These are phyloP conservation scores for Graptemys geographica DNA, from an alignment of 2,797 vertebrate genomes.

Conservation along the genomic window DNA sequence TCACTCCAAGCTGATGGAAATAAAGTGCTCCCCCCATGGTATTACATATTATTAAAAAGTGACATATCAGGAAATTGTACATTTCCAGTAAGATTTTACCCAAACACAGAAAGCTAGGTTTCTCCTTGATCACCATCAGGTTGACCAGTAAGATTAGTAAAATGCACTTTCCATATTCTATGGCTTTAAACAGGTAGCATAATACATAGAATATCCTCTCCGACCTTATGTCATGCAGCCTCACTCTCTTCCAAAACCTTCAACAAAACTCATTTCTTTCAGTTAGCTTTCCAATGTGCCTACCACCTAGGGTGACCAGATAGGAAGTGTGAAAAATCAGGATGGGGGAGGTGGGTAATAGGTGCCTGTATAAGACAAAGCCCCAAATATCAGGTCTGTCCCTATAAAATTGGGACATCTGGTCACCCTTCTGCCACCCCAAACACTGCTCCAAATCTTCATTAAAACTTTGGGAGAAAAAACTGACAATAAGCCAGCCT, in stretches of 20 bases:
- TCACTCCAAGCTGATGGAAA: not conserved
- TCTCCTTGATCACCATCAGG: not conserved
- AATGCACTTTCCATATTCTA: not conserved
- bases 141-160: not conserved
- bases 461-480: not conserved
- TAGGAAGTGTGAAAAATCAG: not conserved
- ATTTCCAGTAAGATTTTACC: not conserved
- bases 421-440: not conserved
- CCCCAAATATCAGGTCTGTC: not conserved
- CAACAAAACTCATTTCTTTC: not conserved
- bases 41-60: not conserved
- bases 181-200: not conserved
- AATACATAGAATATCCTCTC: not conserved
- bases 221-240: constrained; percentile 19
- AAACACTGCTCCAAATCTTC: not conserved
- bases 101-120: not conserved
- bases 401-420: not conserved
- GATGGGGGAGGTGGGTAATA: not conserved
- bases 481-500: not conserved
- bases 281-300: not conserved
- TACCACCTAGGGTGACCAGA: not conserved
- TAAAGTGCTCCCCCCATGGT: not conserved
- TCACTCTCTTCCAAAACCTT: constrained; percentile 28
- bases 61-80: not conserved
- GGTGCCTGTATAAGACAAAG: not conserved